These are phyloP conservation scores for Danio tinwini DNA, from an alignment of 2,797 vertebrate genomes.

Conservation along the genomic window DNA sequence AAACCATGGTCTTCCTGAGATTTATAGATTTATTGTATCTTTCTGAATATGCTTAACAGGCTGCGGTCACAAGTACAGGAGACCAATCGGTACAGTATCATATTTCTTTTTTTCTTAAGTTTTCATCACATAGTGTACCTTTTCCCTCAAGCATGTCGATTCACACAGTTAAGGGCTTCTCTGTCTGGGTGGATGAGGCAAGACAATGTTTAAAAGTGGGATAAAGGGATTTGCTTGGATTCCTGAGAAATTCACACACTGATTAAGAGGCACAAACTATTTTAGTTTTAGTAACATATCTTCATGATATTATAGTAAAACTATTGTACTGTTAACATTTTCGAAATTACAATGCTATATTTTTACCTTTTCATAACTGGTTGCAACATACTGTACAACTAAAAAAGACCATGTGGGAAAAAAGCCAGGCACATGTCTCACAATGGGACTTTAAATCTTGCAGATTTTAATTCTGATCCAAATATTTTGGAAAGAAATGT, in stretches of 20 bases:
- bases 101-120: slow-evolving; percentile 80
- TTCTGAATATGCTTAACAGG: slow-evolving; percentile 89
- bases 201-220: slow-evolving; percentile 32
- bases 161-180: slow-evolving; percentile 75
- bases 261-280: background rate
- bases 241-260: slow-evolving; percentile 5
- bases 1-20: slow-evolving; percentile 75
- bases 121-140: slow-evolving; percentile 79
- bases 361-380: background rate
- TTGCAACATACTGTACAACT: background rate
- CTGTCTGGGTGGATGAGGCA: slow-evolving; percentile 67
- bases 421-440: background rate
- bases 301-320: slow-evolving; percentile 8
- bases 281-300: background rate
- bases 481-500: slow-evolving; percentile 1
- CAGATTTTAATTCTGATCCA: slow-evolving; percentile 4
- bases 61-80: slow-evolving; percentile 89
- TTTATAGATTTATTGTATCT: slow-evolving; percentile 86
- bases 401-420: background rate
- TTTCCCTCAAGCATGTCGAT: slow-evolving; percentile 82
- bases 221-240: slow-evolving; percentile 22
- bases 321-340: slow-evolving; percentile 6
- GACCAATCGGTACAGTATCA: slow-evolving; percentile 90
- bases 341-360: background rate
- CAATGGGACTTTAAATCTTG: background rate